These are phyloP conservation scores for Diplodus sargus DNA, from an alignment of 2,797 vertebrate species.

Conservation along the genomic window DNA sequence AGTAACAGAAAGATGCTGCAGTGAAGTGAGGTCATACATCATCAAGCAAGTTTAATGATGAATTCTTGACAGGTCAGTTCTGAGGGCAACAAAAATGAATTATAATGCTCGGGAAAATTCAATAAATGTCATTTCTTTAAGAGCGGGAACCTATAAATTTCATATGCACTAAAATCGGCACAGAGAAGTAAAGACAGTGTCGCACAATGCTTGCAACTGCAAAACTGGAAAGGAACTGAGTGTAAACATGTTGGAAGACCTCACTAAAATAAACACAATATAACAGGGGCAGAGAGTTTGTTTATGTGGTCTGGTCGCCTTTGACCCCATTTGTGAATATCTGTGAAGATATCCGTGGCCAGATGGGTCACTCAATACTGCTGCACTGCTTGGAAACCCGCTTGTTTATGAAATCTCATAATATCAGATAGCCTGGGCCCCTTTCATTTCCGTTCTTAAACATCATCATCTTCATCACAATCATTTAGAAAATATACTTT, in stretches of 20 bases:
- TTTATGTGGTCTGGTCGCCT: slow-evolving; percentile 32
- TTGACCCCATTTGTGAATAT: slow-evolving; percentile 38
- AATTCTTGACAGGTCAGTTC: slow-evolving; percentile 26
- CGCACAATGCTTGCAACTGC: neutral
- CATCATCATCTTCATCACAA: neutral
- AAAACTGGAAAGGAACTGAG: neutral
- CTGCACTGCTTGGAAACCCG: slow-evolving; percentile 11
- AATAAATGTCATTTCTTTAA: slow-evolving; percentile 32
- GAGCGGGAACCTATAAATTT: slow-evolving; percentile 27
- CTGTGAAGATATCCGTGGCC: slow-evolving; percentile 18
- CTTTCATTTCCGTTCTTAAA: slow-evolving; percentile 60
- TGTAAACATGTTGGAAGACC: neutral
- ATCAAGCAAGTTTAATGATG: slow-evolving; percentile 6
- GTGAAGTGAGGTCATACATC: slow-evolving; percentile 12
- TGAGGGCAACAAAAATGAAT: slow-evolving; percentile 30
- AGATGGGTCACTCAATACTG: slow-evolving; percentile 3
- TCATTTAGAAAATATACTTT: slow-evolving; percentile 7
- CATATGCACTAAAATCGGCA: neutral
- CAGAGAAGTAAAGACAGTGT: slow-evolving; percentile 10
- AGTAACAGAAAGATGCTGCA: neutral
- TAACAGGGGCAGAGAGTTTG: slow-evolving; percentile 23
- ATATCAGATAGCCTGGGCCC: slow-evolving; percentile 25
- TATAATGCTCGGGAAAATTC: slow-evolving; percentile 22
- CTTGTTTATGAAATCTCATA: slow-evolving; percentile 46
- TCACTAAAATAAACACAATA: slow-evolving; percentile 46